A percentile compares a stretch with the other conserved stretches of the same genome.
phyloP scores from a whole-genome alignment of 2,113 vertebrate genomes.

The Paramisgurnus dabryanus region DNA sequence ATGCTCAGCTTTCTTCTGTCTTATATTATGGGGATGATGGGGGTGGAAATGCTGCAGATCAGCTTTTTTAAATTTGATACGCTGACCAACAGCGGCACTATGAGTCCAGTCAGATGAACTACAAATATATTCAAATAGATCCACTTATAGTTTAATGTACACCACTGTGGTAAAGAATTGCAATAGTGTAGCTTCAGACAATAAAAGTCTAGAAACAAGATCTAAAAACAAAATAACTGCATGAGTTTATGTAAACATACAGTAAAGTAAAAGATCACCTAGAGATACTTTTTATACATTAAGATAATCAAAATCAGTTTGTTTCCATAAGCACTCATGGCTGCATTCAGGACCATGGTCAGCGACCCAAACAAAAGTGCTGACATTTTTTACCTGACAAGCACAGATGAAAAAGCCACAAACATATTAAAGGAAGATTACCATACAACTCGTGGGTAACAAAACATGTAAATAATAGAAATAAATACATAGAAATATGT shows the following conservation, averaged over 20 bases:
- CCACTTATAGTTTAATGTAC: not conserved
- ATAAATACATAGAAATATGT: too few species aligned
- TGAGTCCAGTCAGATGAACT: conserved; percentile 28
- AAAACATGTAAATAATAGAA: not conserved
- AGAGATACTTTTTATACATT: too few species aligned
- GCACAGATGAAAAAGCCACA: not conserved
- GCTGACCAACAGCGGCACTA: conserved; percentile 51
- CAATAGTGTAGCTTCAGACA: not conserved
- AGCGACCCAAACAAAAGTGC: not conserved
- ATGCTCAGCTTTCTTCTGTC: not conserved
- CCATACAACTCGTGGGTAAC: not conserved
- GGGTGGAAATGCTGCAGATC: conserved; percentile 31
- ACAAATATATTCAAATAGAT: too few species aligned
- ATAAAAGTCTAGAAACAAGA: too few species aligned
- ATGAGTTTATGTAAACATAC: too few species aligned
- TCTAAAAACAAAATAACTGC: too few species aligned
- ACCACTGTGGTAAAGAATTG: not conserved
- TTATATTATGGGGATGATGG: not conserved
- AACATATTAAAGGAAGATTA: too few species aligned
- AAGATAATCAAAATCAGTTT: too few species aligned
- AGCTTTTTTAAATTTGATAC: not conserved
- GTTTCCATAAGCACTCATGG: not conserved
- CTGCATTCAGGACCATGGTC: conserved; percentile 21
- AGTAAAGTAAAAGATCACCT: too few species aligned
- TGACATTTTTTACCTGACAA: not conserved